Conservation (phyloP, 2,113 vertebrate species). For the Pelecanoides urinatrix region DNA sequence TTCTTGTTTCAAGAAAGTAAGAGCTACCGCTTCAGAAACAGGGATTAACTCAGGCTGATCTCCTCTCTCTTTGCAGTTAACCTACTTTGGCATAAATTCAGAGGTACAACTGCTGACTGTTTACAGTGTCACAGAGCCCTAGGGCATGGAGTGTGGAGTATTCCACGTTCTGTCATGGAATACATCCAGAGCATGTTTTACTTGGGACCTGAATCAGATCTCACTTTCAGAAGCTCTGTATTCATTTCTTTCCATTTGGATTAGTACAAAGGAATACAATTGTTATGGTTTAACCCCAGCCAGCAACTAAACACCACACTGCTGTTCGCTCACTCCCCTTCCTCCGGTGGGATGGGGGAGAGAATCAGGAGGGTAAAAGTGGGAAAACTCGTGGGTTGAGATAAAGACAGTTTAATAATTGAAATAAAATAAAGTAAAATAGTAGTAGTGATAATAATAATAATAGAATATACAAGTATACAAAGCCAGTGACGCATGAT, state of each 20-base stretch:
- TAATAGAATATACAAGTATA: too few species aligned
- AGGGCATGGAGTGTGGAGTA: fast-evolving
- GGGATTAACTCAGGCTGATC: background rate
- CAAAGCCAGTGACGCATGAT: too few species aligned
- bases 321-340: too few species aligned
- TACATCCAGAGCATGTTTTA: fast-evolving
- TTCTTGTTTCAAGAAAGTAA: background rate
- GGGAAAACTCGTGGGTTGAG: too few species aligned
- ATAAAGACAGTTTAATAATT: too few species aligned
- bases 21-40: background rate
- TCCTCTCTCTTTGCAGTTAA: background rate
- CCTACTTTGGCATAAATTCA: background rate
- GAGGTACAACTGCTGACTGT: background rate
- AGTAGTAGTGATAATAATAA: too few species aligned
- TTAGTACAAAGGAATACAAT: background rate
- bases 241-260: background rate
- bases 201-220: background rate
- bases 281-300: too few species aligned
- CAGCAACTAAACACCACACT: too few species aligned
- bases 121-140: background rate
- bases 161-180: background rate
- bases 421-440: too few species aligned
- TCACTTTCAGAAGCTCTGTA: background rate
- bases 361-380: too few species aligned
- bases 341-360: too few species aligned